Percentiles rank a stretch among this genome's conserved stretches.
phyloP scores from a whole-genome alignment of 2,113 vertebrate genomes.

The Rousettus leschenaultii region DNA sequence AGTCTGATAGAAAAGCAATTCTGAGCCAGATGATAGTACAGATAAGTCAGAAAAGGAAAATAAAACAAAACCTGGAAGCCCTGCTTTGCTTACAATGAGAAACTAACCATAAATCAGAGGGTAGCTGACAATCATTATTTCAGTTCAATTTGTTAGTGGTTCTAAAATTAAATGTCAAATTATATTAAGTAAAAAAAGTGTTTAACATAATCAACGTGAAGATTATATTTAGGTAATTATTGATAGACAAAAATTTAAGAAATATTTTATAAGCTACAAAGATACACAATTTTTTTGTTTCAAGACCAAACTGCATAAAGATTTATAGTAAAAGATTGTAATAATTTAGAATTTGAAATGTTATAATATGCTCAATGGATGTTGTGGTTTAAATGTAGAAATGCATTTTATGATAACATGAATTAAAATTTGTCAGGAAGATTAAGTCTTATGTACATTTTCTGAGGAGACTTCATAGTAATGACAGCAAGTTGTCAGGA shows the following conservation, averaged over 20 bases:
- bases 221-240: neutral
- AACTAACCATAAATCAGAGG: conserved; percentile 51
- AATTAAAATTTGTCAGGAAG: neutral
- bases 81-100: conserved; percentile 54
- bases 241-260: neutral
- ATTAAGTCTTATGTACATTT: neutral
- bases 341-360: neutral
- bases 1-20: conserved; percentile 59
- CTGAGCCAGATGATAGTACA: conserved; percentile 50
- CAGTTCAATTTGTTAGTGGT: neutral
- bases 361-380: neutral
- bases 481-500: neutral
- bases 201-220: neutral
- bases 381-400: neutral
- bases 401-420: neutral
- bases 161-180: neutral
- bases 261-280: neutral
- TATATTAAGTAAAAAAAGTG: neutral
- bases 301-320: neutral
- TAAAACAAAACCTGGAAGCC: conserved; percentile 37
- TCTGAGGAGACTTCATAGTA: neutral
- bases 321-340: neutral
- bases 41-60: neutral
- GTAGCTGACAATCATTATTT: neutral
- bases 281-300: neutral